Evolutionary conservation across 2,113 vertebrate species (phyloP).

Genomic region (Pomatostomus ruficeps): DNA sequence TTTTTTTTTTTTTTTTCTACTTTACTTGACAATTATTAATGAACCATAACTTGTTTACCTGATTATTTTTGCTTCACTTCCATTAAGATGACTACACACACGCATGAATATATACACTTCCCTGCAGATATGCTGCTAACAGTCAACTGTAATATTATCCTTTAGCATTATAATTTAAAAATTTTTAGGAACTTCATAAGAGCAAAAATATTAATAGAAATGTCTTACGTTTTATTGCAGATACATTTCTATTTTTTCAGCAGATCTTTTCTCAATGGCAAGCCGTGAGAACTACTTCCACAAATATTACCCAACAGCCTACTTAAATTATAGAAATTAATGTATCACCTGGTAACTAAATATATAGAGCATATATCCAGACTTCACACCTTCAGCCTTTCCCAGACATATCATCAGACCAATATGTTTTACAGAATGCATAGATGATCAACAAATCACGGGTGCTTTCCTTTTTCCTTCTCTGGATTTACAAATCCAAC

Average conservation of each 20-base stretch:
- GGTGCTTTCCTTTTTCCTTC: neutral
- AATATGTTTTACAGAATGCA: neutral
- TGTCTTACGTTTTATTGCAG: neutral
- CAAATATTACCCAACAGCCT: neutral
- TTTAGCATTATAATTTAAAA: neutral
- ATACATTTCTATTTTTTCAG: neutral
- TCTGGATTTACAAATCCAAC: neutral
- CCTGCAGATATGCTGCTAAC: neutral
- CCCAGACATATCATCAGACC: neutral
- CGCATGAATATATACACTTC: neutral
- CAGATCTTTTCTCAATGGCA: neutral
- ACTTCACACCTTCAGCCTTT: neutral
- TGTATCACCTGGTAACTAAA: neutral
- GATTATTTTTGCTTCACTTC: conserved; percentile 16
- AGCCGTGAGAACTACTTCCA: neutral
- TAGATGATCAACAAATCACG: neutral
- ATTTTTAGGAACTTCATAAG: neutral
- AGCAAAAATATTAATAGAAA: neutral
- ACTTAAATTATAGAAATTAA: neutral
- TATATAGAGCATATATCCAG: neutral
- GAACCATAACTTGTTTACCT: conserved; percentile 5
- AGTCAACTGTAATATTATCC: neutral
- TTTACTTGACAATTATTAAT: conserved; percentile 16
- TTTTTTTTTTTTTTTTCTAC: neutral
- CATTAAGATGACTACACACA: neutral